Conservation (phyloP, 2,888 invertebrate genomes). For the Sericinus montela region DNA sequence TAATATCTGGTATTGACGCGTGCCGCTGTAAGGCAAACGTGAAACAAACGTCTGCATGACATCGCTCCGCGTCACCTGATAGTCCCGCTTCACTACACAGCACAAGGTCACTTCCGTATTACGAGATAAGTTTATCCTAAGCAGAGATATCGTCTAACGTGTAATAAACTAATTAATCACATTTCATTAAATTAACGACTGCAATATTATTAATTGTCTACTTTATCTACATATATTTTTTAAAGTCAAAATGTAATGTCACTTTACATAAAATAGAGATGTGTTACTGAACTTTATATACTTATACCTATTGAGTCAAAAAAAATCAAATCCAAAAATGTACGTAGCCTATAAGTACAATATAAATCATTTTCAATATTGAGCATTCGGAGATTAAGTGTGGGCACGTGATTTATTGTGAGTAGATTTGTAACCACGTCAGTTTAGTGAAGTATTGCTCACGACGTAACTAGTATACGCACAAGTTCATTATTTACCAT, state of each 20-base stretch:
- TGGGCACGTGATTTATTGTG: slow-evolving; percentile 2
- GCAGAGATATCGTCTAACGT: not conserved
- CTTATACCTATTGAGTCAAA: too few relatives aligned
- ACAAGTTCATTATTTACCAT: not conserved
- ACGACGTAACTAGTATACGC: not conserved
- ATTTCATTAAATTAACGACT: too few relatives aligned
- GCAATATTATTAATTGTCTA: too few relatives aligned
- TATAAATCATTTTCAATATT: too few relatives aligned
- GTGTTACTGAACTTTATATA: too few relatives aligned
- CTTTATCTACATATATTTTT: too few relatives aligned
- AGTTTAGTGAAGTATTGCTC: slow-evolving; percentile 2
- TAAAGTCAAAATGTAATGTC: too few relatives aligned
- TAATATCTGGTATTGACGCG: too few relatives aligned
- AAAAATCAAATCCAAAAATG: too few relatives aligned
- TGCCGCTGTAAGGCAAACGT: not conserved
- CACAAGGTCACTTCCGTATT: slow-evolving; percentile 17
- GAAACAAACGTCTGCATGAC: not conserved
- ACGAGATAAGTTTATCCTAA: not conserved
- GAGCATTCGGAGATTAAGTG: not conserved
- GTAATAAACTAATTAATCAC: not conserved
- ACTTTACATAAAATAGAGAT: too few relatives aligned
- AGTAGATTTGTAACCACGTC: not conserved
- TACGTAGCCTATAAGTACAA: too few relatives aligned
- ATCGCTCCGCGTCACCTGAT: slow-evolving; percentile 6
- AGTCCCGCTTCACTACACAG: slow-evolving; percentile 9